Base-by-base conservation (phyloP, 2,797 vertebrate species). In the Halcyon chelicuti region DNA sequence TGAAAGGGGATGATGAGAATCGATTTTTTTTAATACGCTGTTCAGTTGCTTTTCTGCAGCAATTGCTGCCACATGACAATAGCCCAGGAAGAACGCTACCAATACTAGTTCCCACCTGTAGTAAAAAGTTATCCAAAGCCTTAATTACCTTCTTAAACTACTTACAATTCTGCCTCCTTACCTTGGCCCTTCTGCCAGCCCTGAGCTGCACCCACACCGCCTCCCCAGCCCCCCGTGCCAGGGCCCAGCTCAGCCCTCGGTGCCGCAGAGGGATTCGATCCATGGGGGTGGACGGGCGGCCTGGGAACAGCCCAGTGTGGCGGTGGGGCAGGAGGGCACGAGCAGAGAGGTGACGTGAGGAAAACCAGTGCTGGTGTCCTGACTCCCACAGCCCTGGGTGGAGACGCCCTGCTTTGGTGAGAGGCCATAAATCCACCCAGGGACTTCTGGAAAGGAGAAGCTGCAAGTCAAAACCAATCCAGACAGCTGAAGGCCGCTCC, bases 1-100 rank as follows among this genome's bases (percentile, higher is more conserved):
- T 61, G 77, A 73, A 84, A 81, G 79, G 46, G 77, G 31, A 68
- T 74, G 93, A 65, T 54, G 94, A 97, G 78, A 92, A 89, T 55
- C 74, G 80, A 58, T 86, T 80, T 75, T 46, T 75, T 74, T 71
- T 21, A 79, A 86, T 70, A 65, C 20, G 63, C 88, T 46, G 7
- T 60, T 93, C 67, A 44, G 57, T 49, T 65, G 37, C 66, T 86
- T 63, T 88, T 57, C 76, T 44, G 47, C 42, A 73, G 92, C 77
- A 66, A 66, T 58, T 47, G 40, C 54, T 67, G 57, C 61, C 84
- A 60, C 63, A 7, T 40, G 68, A 73, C 68, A 83, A 80, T 9
- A 42, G 51, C 60, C 52, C 57, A 19, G 70, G 33, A 70, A 55
- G 60, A 90, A n/a, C 55, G 12, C 46, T 22, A 52, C n/a, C 85